Evolutionary conservation across 2,113 vertebrate genomes (phyloP).

Genomic region (Gracilinanus agilis): DNA sequence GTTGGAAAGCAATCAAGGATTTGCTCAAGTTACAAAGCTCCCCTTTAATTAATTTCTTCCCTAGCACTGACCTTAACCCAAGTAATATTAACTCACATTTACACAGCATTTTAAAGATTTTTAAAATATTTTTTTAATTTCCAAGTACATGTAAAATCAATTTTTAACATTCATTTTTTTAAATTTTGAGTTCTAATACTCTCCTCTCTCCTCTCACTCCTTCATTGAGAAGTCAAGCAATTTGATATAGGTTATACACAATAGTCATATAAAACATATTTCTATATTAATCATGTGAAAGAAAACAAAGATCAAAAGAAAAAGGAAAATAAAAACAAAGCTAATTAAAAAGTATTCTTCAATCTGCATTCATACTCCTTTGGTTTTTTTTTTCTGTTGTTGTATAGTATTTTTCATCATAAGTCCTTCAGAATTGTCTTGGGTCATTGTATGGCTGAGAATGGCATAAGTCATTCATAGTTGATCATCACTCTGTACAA

Average conservation of each 20-base stretch:
- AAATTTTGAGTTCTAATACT: neutral
- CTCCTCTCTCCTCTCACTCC: neutral
- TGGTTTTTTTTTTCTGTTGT: neutral
- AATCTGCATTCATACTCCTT: neutral
- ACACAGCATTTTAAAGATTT: neutral
- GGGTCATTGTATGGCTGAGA: neutral
- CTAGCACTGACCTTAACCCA: neutral
- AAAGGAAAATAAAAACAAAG: neutral
- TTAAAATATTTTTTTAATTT: neutral
- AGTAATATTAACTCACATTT: neutral
- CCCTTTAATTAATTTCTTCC: constrained; percentile 31
- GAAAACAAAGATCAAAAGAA: neutral
- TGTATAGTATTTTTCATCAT: neutral
- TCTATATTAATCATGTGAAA: neutral
- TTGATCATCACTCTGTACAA: neutral
- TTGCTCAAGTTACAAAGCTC: neutral
- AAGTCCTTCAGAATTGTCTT: neutral
- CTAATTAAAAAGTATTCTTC: neutral
- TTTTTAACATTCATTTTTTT: neutral
- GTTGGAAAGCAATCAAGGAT: neutral
- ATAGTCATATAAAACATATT: neutral
- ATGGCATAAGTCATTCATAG: neutral
- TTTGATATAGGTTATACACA: neutral
- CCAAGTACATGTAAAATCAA: neutral
- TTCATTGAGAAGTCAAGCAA: neutral